Evolutionary conservation across 1,140 invertebrate species (phyloP), one percentile per base, ranked within the genome.

Genomic region (Aphelinus certus): DNA sequence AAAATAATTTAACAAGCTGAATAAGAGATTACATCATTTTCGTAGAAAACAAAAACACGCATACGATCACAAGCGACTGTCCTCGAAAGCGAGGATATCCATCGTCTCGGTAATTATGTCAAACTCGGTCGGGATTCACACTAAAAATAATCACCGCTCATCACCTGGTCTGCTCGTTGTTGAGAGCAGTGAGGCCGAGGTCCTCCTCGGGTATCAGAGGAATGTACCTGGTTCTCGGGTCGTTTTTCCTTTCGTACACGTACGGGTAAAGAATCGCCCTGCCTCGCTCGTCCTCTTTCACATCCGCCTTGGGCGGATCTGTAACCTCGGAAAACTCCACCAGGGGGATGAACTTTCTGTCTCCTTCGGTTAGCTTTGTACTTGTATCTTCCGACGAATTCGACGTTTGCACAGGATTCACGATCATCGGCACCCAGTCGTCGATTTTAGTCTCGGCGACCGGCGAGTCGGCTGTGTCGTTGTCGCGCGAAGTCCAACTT

Each of bases 211-310:
- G 83, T 47, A 87, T 81, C 45, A 88, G 58, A 47, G 87, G 87
- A 76, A 88, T 88, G 60, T 88, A 88, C 53, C 85, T 85, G 3
- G 86, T 88, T 55, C 83, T 81, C 3, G 83, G 85, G 76, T 88
- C 86, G 7, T 81, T 86, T 61, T 83, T 84, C 3, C 81, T 81
- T 49, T 87, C 86, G 57, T 88, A 87, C 2, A 82, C 83, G 57
- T 87, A 88, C 0, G 87, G 86, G 62, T 87, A 88, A 4, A 86
- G 78, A 65, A 87, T 82, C 3, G 82, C 71, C 7, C 80, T 80
- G 43, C 68, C 2, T 3, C 77, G 62, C 47, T 73, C 2, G 47
- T 56, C 0, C 58, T 80, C 76, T 56, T 81, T 71, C 49, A 68
- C 76, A 3, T 82, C 80, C 0, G 71, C 68, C 3, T 67, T 78